Percentiles rank a stretch among this genome's conserved stretches.
phyloP scores from a whole-genome alignment of 2,888 invertebrate genomes.

The Synanthedon tipuliformis region DNA sequence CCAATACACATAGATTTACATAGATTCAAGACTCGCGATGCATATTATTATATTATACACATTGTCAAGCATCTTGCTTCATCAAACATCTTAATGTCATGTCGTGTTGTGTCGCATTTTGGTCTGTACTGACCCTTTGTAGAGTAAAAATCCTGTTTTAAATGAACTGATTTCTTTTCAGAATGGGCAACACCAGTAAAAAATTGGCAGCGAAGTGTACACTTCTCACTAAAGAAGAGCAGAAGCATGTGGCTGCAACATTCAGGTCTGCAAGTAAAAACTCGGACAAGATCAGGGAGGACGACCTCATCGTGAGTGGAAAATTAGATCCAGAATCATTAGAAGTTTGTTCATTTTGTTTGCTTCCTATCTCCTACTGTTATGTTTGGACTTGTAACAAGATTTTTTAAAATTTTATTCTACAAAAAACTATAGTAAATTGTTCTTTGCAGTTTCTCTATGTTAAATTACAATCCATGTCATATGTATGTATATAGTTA shows the following conservation, averaged over 20 bases:
- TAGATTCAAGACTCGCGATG: no score
- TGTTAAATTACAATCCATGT: no score
- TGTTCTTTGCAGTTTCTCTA: no score
- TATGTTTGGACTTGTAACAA: not conserved
- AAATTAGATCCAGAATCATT: slow-evolving; percentile 56
- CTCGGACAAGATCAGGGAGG: slow-evolving; percentile 74
- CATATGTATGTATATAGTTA: no score
- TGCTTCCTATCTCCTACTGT: slow-evolving; percentile 2
- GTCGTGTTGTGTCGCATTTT: no score
- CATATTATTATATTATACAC: no score
- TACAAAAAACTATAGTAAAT: not conserved
- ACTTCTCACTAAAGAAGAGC: slow-evolving; percentile 73
- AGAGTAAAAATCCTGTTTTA: not conserved
- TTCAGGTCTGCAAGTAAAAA: slow-evolving; percentile 74
- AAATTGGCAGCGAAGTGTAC: slow-evolving; percentile 75
- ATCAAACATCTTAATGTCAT: no score
- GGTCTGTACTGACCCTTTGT: no score
- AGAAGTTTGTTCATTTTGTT: slow-evolving; percentile 63
- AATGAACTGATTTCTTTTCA: slow-evolving; percentile 15
- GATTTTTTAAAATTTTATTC: not conserved
- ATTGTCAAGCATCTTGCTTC: no score
- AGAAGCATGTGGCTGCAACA: slow-evolving; percentile 72
- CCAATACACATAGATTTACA: no score
- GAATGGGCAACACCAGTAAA: slow-evolving; percentile 74
- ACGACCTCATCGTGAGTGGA: slow-evolving; percentile 75